These are phyloP conservation scores for Apus apus DNA, from an alignment of 2,113 vertebrate genomes.

Conservation along the genomic window DNA sequence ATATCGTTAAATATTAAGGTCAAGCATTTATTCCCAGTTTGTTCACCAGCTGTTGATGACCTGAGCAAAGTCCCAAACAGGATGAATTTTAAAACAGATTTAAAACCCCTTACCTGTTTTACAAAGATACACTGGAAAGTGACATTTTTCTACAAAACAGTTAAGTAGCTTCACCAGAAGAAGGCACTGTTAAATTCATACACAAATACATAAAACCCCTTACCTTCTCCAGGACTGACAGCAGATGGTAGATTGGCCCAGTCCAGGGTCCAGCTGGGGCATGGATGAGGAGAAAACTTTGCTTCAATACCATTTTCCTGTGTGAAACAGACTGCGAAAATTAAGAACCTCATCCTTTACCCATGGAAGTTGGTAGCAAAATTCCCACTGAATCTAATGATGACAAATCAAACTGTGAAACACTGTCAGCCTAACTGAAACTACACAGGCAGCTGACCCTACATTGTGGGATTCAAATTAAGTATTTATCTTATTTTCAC, in stretches of 20 bases:
- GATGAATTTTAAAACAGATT: neutral
- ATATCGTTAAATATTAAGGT: neutral
- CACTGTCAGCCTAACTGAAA: neutral
- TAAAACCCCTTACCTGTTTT: neutral
- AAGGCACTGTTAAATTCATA: neutral
- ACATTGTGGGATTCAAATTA: neutral
- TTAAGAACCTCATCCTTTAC: neutral
- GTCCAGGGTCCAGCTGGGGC: slow-evolving; percentile 85
- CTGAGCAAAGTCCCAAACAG: neutral
- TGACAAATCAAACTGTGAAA: neutral
- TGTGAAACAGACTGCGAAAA: neutral
- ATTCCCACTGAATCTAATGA: neutral
- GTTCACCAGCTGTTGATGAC: neutral
- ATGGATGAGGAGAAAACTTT: slow-evolving; percentile 87
- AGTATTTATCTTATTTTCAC: neutral
- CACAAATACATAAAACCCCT: neutral
- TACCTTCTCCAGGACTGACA: slow-evolving; percentile 93
- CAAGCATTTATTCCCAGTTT: neutral
- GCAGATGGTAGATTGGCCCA: slow-evolving; percentile 88
- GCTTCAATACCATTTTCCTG: slow-evolving; percentile 90
- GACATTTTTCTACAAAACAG: neutral
- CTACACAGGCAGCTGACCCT: neutral
- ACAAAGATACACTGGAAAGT: neutral
- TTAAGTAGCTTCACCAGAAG: neutral
- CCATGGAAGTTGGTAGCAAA: neutral